phyloP scores from a whole-genome alignment of 2,113 vertebrate species.

The Platycercus adscitus region DNA sequence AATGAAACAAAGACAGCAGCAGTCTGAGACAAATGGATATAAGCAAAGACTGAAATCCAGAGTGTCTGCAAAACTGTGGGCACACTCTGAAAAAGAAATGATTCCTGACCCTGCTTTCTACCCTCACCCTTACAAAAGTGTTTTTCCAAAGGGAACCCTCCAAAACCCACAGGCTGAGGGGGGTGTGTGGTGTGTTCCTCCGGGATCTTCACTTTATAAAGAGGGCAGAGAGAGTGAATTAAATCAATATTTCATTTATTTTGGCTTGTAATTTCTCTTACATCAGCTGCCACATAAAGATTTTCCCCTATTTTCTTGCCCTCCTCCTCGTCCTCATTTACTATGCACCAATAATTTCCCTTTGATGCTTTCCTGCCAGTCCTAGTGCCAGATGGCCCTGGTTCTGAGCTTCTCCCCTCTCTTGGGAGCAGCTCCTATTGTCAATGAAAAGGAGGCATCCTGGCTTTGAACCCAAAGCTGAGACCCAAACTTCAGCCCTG shows the following conservation, averaged over 20 bases:
- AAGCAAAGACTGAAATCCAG: background rate
- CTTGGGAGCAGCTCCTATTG: constrained; percentile 68
- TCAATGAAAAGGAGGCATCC: constrained; percentile 65
- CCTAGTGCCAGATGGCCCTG: constrained; percentile 70
- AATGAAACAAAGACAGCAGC: background rate
- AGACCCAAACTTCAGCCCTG: constrained; percentile 57
- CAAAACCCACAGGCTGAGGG: background rate
- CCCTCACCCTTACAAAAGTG: accelerated
- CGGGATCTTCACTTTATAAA: constrained; percentile 1
- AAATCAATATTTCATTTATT: constrained; percentile 66
- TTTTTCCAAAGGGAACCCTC: background rate
- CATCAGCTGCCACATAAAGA: constrained; percentile 61
- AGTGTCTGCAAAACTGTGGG: background rate
- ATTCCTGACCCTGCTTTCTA: background rate
- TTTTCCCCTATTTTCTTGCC: constrained; percentile 36
- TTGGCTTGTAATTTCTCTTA: constrained; percentile 64
- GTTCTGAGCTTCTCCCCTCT: constrained; percentile 64
- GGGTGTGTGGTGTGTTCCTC: background rate
- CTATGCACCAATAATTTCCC: constrained; percentile 70
- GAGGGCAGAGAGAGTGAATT: constrained; percentile 53
- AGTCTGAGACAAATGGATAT: background rate
- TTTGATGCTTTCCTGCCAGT: constrained; percentile 61
- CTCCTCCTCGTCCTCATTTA: constrained; percentile 64
- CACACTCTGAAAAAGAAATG: background rate
- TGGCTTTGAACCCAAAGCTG: constrained; percentile 70